Conservation (phyloP, 2,113 vertebrate genomes). For the Pachyramphus minor region DNA sequence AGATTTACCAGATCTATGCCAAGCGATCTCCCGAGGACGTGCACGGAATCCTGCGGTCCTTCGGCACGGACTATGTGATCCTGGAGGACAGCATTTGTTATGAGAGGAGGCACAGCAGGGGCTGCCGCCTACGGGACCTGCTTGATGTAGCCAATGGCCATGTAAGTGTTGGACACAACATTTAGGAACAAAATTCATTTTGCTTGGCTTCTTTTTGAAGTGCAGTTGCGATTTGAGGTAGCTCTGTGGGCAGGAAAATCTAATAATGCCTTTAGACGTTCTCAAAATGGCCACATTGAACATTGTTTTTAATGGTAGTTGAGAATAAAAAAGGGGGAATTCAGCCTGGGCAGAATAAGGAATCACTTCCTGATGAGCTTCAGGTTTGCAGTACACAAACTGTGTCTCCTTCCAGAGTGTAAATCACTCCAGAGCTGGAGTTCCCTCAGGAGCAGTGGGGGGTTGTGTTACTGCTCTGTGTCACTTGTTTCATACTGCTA, state of each 20-base stretch:
- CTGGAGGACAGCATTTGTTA: constrained; percentile 96
- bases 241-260: background rate
- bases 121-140: constrained; percentile 91
- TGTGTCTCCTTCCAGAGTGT: background rate
- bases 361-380: background rate
- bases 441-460: accelerated
- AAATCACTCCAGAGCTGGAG: background rate
- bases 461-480: background rate
- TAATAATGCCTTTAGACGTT: background rate
- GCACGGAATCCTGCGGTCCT: constrained; percentile 77
- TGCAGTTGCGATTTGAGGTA: accelerated
- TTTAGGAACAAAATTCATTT: too few relatives aligned
- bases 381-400: background rate
- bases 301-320: background rate
- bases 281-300: background rate
- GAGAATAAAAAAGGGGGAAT: background rate
- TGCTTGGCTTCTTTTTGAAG: background rate
- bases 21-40: constrained; percentile 83
- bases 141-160: constrained; percentile 91
- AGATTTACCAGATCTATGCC: constrained; percentile 97
- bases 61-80: constrained; percentile 88
- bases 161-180: constrained; percentile 69
- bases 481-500: background rate
- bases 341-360: background rate
- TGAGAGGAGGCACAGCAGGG: constrained; percentile 85